Evolutionary conservation across 2,797 vertebrate genomes (phyloP), one percentile per base, ranked within the genome.

Genomic region (Miichthys miiuy): DNA sequence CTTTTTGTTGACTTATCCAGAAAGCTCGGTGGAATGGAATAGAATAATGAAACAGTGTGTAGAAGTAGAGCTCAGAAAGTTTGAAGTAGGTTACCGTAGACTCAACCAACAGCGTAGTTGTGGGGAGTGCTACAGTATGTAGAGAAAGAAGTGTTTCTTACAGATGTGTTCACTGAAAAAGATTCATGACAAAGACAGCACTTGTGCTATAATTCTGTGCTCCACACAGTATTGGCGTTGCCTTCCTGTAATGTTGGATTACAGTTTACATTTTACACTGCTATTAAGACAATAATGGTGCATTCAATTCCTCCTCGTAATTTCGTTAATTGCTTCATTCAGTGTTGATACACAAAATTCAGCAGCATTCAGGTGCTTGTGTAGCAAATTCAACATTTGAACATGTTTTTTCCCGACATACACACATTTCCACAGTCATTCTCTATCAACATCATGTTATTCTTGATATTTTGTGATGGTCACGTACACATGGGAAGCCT

Each of bases 211-310:
- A 68, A 81, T 66, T 70, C 81, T 85, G 81, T 85, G 84, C 79
- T 83, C 76, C 75, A 72, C 77, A 84, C 77, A 78, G 75, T 62
- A 57, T 77, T 80, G 86, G 85, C 66, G 27, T 89, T 92, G 89
- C 90, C 93, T 93, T 93, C 75, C 84, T 84, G 79, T 88, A 80
- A 88, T 46, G 62, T 78, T 88, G 87, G 76, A 85, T 80, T 87
- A 88, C 88, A 85, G 90, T 93, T 90, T 90, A 91, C 89, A 87
- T 87, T 89, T 89, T 81, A 87, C 86, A 88, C 87, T 77, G 89
- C 89, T 89, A 68, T 73, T 72, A 63, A 77, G 74, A 82, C 4
- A 63, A 83, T 17, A 87, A 92, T 79, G 88, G 90, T 93, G 91
- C 88, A 81, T 87, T 89, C 57, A 75, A 83, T 81, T 81, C 80